These are phyloP conservation scores for Perdita meconis DNA, from an alignment of 2,888 invertebrate genomes.

Conservation along the genomic window DNA sequence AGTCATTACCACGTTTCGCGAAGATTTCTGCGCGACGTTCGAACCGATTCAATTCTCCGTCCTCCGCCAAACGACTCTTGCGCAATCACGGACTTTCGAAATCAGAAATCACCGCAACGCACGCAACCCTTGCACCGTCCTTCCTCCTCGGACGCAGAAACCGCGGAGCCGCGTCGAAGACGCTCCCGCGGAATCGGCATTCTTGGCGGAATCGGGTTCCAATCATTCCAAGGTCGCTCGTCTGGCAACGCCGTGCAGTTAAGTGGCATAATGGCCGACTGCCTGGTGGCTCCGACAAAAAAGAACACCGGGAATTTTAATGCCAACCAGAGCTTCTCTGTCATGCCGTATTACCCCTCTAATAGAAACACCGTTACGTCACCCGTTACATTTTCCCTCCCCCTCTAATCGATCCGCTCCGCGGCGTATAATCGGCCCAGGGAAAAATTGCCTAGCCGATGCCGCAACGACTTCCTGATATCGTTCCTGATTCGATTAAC, in stretches of 20 bases:
- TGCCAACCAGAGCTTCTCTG: conserved; percentile 61
- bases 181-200: conserved; percentile 5
- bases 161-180: neutral
- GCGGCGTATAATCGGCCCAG: conserved; percentile 14
- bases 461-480: conserved; percentile 18
- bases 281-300: conserved; percentile 30
- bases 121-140: neutral
- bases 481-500: neutral
- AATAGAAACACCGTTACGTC: conserved; percentile 69
- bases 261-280: conserved; percentile 49
- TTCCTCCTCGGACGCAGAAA: neutral
- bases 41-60: neutral
- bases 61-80: neutral
- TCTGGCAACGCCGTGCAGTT: conserved; percentile 31
- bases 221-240: conserved; percentile 38
- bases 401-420: conserved; percentile 26
- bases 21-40: neutral
- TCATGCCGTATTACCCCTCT: conserved; percentile 64
- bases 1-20: neutral
- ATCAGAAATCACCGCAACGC: neutral
- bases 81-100: neutral
- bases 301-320: conserved; percentile 59
- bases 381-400: conserved; percentile 66
- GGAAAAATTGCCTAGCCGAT: neutral
- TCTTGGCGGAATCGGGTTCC: conserved; percentile 25